Evolutionary conservation across 2,113 vertebrate genomes (phyloP).

Genomic region (Kryptolebias marmoratus): DNA sequence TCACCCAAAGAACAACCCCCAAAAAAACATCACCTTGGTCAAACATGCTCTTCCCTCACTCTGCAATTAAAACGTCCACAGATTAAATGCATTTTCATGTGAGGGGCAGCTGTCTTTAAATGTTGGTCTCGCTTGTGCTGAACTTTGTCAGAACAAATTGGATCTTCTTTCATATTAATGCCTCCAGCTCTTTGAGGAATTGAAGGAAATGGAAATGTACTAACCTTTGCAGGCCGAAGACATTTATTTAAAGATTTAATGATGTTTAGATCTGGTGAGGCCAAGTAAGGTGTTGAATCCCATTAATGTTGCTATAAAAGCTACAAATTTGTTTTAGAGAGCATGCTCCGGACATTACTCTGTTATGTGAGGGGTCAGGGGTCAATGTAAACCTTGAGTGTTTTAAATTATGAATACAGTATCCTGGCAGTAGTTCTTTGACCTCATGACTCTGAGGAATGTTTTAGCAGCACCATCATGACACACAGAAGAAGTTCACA

Average conservation of each 20-base stretch:
- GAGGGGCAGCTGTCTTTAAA: background rate
- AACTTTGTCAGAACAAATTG: conserved; percentile 23
- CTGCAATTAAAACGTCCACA: background rate
- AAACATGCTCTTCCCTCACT: conserved; percentile 7
- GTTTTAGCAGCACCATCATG: background rate
- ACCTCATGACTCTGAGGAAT: background rate
- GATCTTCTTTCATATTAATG: background rate
- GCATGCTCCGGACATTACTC: background rate
- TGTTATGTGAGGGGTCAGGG: background rate
- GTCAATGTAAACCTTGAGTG: background rate
- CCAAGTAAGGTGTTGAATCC: conserved; percentile 3
- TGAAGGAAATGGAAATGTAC: conserved; percentile 17
- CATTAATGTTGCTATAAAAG: background rate
- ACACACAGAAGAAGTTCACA: conserved; percentile 5
- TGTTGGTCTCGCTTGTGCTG: conserved; percentile 11
- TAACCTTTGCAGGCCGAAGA: background rate
- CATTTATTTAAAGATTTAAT: conserved; percentile 18
- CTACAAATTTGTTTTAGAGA: background rate
- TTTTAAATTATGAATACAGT: conserved; percentile 1
- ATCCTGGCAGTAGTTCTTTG: background rate
- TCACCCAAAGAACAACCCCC: no score
- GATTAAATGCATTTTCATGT: conserved; percentile 5
- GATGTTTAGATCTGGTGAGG: conserved; percentile 7
- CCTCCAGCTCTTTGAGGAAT: background rate
- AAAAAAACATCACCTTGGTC: background rate